phyloP scores from a whole-genome alignment of 2,797 vertebrate species.

The Myioborus miniatus region DNA sequence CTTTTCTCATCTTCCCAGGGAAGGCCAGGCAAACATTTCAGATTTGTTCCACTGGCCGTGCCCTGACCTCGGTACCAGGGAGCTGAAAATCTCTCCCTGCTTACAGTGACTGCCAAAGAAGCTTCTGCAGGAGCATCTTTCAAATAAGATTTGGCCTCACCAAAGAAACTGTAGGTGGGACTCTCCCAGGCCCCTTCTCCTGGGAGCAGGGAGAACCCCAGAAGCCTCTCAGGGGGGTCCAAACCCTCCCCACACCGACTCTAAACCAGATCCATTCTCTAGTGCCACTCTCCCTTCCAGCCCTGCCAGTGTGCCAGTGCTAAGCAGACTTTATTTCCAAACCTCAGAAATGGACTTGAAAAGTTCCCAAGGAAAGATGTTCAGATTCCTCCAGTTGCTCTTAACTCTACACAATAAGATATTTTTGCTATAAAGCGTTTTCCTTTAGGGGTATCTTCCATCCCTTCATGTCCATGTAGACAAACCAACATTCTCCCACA shows the following conservation, averaged over 20 bases:
- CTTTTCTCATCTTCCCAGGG: background rate
- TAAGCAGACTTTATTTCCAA: background rate
- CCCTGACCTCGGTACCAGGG: background rate
- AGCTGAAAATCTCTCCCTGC: background rate
- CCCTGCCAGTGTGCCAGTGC: background rate
- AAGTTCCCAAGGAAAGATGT: background rate
- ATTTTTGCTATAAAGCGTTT: background rate
- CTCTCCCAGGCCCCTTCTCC: background rate
- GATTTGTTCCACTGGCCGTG: background rate
- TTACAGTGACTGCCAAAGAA: background rate
- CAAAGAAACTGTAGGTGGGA: background rate
- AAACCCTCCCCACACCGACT: background rate
- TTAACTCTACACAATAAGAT: background rate
- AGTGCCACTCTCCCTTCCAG: background rate
- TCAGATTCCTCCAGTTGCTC: background rate
- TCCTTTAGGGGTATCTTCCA: background rate
- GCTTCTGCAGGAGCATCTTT: background rate
- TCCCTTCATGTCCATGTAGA: background rate
- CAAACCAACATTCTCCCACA: background rate
- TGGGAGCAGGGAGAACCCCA: background rate
- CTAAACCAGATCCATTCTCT: background rate
- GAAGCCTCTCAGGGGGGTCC: background rate
- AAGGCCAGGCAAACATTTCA: background rate
- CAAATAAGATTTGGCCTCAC: background rate
- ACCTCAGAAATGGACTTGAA: background rate